phyloP scores from a whole-genome alignment of 1,140 invertebrate species.

The Chrysopa pallens region DNA sequence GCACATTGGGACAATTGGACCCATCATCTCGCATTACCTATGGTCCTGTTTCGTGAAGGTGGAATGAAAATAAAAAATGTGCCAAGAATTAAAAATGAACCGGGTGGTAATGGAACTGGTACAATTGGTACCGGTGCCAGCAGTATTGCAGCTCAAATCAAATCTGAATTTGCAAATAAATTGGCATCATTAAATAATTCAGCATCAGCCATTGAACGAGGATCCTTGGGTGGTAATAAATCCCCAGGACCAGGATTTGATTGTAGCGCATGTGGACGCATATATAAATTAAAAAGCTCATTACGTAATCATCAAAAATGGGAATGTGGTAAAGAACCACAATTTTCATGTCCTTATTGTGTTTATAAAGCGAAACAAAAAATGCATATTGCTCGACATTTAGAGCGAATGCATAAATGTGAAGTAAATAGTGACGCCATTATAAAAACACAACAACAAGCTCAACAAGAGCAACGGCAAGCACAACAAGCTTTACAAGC shows the following conservation, averaged over 20 bases:
- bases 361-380: constrained; percentile 67
- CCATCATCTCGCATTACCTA: constrained; percentile 19
- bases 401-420: constrained; percentile 73
- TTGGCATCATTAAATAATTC: neutral
- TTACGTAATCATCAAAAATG: constrained; percentile 72
- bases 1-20: constrained; percentile 18
- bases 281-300: constrained; percentile 70
- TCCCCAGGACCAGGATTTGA: constrained; percentile 37
- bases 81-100: neutral
- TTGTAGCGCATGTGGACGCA: constrained; percentile 57
- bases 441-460: no score
- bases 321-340: constrained; percentile 71
- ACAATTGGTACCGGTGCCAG: neutral
- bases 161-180: neutral
- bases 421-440: constrained; percentile 26
- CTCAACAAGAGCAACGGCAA: no score
- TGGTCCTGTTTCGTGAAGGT: constrained; percentile 23
- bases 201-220: neutral
- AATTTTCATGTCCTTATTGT: constrained; percentile 66
- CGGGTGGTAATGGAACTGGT: neutral
- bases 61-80: constrained; percentile 14
- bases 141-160: neutral
- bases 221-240: constrained; percentile 6
- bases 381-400: constrained; percentile 71
- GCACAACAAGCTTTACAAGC: no score